These are phyloP conservation scores for Philereme transversata DNA, from an alignment of 2,888 invertebrate genomes.

Conservation along the genomic window DNA sequence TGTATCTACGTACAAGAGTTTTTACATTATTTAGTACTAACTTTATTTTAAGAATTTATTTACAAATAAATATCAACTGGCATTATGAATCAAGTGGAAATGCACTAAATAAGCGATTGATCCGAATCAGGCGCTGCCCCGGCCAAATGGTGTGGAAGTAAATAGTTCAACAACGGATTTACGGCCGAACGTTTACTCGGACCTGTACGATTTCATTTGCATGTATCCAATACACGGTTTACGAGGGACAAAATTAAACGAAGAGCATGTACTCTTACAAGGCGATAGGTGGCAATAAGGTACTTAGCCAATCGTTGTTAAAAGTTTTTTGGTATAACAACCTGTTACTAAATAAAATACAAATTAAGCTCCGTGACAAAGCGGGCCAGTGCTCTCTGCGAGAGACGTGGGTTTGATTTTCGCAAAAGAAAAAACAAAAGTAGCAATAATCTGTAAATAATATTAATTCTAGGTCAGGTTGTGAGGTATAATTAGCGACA, in stretches of 20 bases:
- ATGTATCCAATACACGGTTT: conserved; percentile 11
- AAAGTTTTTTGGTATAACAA: too few relatives aligned
- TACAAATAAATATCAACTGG: conserved; percentile 8
- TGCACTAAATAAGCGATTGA: conserved; percentile 25
- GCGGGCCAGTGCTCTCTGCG: too few relatives aligned
- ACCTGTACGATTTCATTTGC: conserved; percentile 29
- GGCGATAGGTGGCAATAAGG: too few relatives aligned
- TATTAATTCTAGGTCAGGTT: too few relatives aligned
- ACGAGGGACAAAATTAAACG: conserved; percentile 9
- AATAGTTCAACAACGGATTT: conserved; percentile 31
- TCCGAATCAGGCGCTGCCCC: conserved; percentile 27
- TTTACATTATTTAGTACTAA: neutral
- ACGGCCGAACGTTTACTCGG: conserved; percentile 22
- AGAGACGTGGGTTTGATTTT: too few relatives aligned
- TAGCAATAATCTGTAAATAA: too few relatives aligned
- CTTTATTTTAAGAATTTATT: neutral
- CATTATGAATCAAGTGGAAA: conserved; percentile 23
- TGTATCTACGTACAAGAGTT: too few relatives aligned
- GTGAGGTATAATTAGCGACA: too few relatives aligned
- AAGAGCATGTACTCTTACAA: neutral
- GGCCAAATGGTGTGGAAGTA: conserved; percentile 35
- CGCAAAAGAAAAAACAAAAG: too few relatives aligned
- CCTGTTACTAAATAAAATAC: too few relatives aligned
- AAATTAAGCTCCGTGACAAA: too few relatives aligned
- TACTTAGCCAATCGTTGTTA: too few relatives aligned